Conservation (phyloP, 2,113 vertebrate species). For the Sapayoa aenigma region DNA sequence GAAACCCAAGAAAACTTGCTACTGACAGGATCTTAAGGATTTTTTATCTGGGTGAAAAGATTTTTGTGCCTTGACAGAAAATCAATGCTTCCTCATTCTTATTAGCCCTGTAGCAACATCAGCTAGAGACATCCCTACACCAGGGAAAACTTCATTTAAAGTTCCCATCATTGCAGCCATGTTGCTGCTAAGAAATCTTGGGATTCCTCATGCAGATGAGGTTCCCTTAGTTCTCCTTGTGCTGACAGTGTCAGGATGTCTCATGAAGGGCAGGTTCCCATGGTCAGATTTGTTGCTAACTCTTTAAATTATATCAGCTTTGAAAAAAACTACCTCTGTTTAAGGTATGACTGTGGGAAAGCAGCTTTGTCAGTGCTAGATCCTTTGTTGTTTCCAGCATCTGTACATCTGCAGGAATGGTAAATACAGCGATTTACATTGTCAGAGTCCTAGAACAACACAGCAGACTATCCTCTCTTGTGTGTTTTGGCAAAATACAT, state of each 20-base stretch:
- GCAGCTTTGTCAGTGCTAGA: neutral
- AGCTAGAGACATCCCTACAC: neutral
- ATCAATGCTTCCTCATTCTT: conserved; percentile 34
- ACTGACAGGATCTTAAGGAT: neutral
- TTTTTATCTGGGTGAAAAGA: conserved; percentile 1
- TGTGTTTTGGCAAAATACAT: neutral
- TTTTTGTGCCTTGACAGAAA: conserved; percentile 31
- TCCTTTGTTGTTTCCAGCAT: neutral
- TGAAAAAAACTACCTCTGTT: neutral
- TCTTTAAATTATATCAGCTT: neutral
- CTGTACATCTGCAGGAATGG: neutral
- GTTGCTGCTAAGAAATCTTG: neutral
- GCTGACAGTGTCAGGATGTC: neutral
- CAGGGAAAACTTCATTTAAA: neutral
- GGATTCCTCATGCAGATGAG: neutral
- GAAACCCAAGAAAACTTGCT: neutral
- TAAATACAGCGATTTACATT: neutral
- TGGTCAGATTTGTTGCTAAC: neutral
- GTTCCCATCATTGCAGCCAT: neutral
- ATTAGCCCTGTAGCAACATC: neutral
- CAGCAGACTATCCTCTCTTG: neutral
- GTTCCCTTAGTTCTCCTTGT: neutral
- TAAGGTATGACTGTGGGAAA: neutral
- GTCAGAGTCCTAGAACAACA: neutral
- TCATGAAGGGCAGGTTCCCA: neutral